Base-by-base conservation (phyloP, 2,797 vertebrate species). In the Trichosurus vulpecula region DNA sequence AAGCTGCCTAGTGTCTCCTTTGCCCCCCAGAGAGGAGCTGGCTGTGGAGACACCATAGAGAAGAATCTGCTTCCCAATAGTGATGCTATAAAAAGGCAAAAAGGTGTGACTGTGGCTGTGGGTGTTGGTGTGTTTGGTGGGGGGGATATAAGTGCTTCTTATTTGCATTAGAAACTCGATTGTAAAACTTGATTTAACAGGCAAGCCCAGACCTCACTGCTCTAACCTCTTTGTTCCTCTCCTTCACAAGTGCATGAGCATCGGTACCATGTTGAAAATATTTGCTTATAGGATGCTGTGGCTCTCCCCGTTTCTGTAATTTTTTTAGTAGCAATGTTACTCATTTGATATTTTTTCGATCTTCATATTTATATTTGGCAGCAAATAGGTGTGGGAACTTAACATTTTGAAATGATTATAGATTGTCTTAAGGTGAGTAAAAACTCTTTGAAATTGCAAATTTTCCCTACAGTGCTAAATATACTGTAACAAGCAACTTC, bases 171-270 rank as follows among this genome's bases (percentile, higher is more conserved):
- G 0, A 92, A 58, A 57, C 31, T 66, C 0, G 90, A 96, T 52
- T 94, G 90, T 89, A 93, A 87, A 56, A 97, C 93, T 95, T 91
- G 29, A 41, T 93, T 96, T 54, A 56, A 35, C 57, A 0, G 6
- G 35, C 41, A 13, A 19, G 92, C 97, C 74, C 1, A 14, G 6
- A 51, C 95, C 56, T 94, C 11, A 52, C 1, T 47, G 97, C 96
- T 98, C 95, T 96, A 90, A 96, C 94, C 97, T 97, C 92, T 52
- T 6, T 0, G 25, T 96, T 96, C 94, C 55, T 51, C 12, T 47
- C 93, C 93, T 29, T 30, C 58, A 91, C 54, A 0, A 52, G 52
- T 13, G 95, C 96, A 41, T 96, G 97, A 96, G 53, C 91, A 52
- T 92, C 61, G 1, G 8, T 2, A 0, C 13, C 0, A 0, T 53